phyloP scores from a whole-genome alignment of 2,113 vertebrate genomes.

The Pavo muticus region DNA sequence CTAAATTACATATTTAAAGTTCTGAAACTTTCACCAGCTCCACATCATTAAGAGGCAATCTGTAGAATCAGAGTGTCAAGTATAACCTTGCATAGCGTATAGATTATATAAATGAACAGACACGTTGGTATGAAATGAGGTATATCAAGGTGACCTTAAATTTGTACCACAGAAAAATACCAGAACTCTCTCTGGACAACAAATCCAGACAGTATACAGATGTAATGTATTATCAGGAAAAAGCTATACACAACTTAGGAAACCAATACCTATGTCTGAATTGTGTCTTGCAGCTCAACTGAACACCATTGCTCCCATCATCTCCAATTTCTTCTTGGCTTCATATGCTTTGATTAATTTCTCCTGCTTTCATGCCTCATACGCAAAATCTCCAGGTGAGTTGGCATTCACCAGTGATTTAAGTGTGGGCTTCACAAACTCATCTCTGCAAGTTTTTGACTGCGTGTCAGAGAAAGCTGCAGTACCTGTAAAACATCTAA shows the following conservation, averaged over 20 bases:
- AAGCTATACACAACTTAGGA: neutral
- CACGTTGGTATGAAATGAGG: neutral
- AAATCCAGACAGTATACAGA: neutral
- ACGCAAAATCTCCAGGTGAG: slow-evolving; percentile 97
- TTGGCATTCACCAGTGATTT: slow-evolving; percentile 7
- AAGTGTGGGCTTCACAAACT: neutral
- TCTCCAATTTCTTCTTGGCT: slow-evolving; percentile 99
- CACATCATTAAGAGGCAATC: neutral
- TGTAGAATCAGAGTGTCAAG: neutral
- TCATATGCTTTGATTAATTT: slow-evolving; percentile 98
- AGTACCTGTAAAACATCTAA: neutral
- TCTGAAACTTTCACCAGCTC: neutral
- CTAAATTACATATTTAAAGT: neutral
- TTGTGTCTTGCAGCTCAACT: slow-evolving; percentile 85
- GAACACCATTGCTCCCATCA: slow-evolving; percentile 95
- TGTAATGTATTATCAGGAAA: neutral
- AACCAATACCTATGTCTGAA: neutral
- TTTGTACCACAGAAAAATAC: neutral
- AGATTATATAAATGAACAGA: neutral
- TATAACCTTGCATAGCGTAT: neutral
- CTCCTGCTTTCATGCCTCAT: slow-evolving; percentile 98
- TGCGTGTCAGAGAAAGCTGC: neutral
- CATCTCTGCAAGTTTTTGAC: neutral
- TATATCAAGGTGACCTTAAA: neutral
- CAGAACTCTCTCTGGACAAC: neutral